A percentile compares a stretch with the other conserved stretches of the same genome.
These are phyloP conservation scores for Brachyhypopomus gauderio DNA, from an alignment of 2,113 vertebrate species.

Conservation along the genomic window DNA sequence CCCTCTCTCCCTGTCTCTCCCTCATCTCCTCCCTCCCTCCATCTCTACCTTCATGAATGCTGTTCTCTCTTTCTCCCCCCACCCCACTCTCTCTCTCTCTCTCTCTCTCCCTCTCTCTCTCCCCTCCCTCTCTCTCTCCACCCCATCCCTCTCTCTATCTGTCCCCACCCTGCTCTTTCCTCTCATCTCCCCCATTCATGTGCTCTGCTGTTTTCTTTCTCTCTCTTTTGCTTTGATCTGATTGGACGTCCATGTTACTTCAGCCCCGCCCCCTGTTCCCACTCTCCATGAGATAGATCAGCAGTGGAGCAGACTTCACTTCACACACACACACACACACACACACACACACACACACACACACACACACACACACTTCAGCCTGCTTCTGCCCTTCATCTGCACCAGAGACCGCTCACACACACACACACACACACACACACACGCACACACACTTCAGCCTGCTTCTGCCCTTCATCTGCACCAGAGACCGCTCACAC, in stretches of 20 bases:
- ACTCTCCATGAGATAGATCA: too few relatives aligned
- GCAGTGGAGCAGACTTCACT: too few relatives aligned
- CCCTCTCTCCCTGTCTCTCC: not conserved
- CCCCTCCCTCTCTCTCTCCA: not conserved
- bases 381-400: too few relatives aligned
- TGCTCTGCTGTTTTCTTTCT: too few relatives aligned
- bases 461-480: too few relatives aligned
- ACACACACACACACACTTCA: constrained; percentile 56
- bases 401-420: too few relatives aligned
- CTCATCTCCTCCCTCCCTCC: not conserved
- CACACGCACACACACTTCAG: constrained; percentile 54
- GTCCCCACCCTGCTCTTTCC: constrained; percentile 52
- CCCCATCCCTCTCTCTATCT: not conserved
- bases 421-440: constrained; percentile 66
- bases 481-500: too few relatives aligned
- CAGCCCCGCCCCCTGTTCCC: too few relatives aligned
- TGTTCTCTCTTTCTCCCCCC: not conserved
- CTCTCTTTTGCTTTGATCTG: too few relatives aligned
- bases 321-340: too few relatives aligned
- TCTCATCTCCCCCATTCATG: not conserved
- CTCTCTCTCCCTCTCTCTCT: not conserved
- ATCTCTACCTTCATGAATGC: too few relatives aligned
- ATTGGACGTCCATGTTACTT: too few relatives aligned
- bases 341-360: constrained; percentile 6
- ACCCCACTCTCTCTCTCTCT: constrained; percentile 18